Percentiles rank a stretch among this genome's conserved stretches.
These are phyloP conservation scores for Hypotaenidia okinawae DNA, from an alignment of 2,797 vertebrate genomes.

Conservation along the genomic window DNA sequence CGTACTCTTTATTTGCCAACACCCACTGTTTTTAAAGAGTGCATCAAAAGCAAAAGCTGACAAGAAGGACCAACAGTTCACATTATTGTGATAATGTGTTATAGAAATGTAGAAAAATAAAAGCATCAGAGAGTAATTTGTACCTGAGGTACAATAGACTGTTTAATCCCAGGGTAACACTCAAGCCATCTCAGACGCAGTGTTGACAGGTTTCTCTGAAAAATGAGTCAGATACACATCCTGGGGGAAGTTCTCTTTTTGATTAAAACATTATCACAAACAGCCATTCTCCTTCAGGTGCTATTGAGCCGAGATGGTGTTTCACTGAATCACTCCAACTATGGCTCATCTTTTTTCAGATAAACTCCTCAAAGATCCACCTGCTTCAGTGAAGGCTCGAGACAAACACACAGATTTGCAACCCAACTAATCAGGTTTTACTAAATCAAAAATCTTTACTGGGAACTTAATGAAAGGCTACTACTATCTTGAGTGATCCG, in stretches of 20 bases:
- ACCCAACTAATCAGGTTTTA: neutral
- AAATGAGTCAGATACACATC: neutral
- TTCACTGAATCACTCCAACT: neutral
- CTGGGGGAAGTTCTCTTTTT: neutral
- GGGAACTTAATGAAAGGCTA: neutral
- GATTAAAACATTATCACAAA: neutral
- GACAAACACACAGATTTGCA: neutral
- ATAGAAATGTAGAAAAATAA: neutral
- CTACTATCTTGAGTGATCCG: neutral
- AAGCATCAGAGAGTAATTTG: neutral
- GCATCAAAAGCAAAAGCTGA: neutral
- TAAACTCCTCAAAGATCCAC: neutral
- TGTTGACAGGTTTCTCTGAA: neutral
- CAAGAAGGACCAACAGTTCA: neutral
- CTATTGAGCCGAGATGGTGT: neutral
- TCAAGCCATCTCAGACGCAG: accelerated
- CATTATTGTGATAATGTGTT: neutral
- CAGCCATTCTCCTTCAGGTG: neutral
- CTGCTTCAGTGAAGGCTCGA: neutral
- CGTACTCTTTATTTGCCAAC: neutral
- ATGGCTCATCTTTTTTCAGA: neutral
- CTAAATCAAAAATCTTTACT: neutral
- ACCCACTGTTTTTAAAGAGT: neutral
- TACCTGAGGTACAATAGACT: neutral
- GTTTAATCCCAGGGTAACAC: neutral